Evolutionary conservation across 1,140 invertebrate genomes (phyloP).

Genomic region (Heterodera schachtii): DNA sequence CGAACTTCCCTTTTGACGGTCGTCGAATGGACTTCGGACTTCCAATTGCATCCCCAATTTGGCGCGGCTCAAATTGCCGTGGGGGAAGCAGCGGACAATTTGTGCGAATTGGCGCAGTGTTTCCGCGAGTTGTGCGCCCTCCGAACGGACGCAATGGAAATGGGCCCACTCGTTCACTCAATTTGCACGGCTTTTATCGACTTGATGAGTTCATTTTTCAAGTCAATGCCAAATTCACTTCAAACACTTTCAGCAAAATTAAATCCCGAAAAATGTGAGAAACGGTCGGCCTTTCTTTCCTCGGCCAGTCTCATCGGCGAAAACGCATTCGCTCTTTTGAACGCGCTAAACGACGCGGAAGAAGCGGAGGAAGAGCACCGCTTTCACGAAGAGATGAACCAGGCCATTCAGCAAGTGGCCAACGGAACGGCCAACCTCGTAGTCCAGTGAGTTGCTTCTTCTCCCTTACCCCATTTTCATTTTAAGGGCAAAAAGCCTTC

Average conservation of each 20-base stretch:
- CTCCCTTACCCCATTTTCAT: not conserved
- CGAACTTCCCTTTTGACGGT: not conserved
- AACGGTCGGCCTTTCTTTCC: conserved; percentile 34
- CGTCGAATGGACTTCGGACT: conserved; percentile 29
- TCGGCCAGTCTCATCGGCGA: conserved; percentile 36
- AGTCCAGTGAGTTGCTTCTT: conserved; percentile 20
- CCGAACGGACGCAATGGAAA: not conserved
- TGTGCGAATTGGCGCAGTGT: conserved; percentile 9
- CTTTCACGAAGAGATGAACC: conserved; percentile 30
- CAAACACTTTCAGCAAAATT: conserved; percentile 12
- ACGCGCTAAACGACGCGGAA: conserved; percentile 18
- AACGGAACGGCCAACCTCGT: conserved; percentile 35
- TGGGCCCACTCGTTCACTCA: not conserved
- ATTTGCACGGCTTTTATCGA: not conserved
- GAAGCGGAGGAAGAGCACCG: conserved; percentile 10
- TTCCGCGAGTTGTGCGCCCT: not conserved
- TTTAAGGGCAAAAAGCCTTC: conserved; percentile 34
- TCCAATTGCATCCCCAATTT: conserved; percentile 8
- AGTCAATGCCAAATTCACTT: conserved; percentile 18
- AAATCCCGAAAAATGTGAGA: conserved; percentile 23
- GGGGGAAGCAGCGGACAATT: conserved; percentile 2
- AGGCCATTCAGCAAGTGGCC: conserved; percentile 33
- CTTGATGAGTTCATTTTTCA: conserved; percentile 3
- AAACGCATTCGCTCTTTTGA: conserved; percentile 29
- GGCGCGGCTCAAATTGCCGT: not conserved